Evolutionary conservation across 2,797 vertebrate species (phyloP), one percentile per base, ranked within the genome.

Genomic region (Semaprochilodus insignis): DNA sequence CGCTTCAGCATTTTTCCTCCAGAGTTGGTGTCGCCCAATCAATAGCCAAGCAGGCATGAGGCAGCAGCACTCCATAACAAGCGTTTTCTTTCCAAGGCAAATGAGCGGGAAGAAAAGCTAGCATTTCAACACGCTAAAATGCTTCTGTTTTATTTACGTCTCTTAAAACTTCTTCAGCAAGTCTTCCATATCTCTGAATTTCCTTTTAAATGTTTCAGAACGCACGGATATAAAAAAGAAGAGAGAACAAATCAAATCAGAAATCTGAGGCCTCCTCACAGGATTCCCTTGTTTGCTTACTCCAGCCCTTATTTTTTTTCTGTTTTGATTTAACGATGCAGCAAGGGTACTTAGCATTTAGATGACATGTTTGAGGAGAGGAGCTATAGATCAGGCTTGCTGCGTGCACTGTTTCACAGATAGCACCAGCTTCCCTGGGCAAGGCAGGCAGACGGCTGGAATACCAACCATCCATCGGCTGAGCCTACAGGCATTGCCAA

Each of bases 331-430:
- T 94, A 94, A 94, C 93, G 91, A 94, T 93, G 92, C 91, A 81
- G 90, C 92, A 88, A 89, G 92, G 92, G 92, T 94, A 93, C 91
- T 96, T 95, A 95, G 95, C 94, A 96, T 96, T 95, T 95, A 95
- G 94, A 95, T 95, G 94, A 94, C 94, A 95, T 93, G 91, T 93
- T 94, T 91, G 87, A 81, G 87, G 88, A 93, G 91, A 91, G 91
- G 88, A 91, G 92, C 91, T 91, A 93, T 94, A 91, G 92, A 93
- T 94, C 93, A 92, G 92, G 81, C 80, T 86, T 86, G 89, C 90
- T 92, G 89, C 89, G 87, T 91, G 90, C 85, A 87, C 88, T 88
- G 91, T 92, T 93, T 91, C 88, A 87, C 88, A 81, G 85, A 90
- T 78, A 81, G 88, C 21, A 36, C 69, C 66, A 57, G 83, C 72